phyloP scores from a whole-genome alignment of 1,140 invertebrate species.

The Drosophila pandora region DNA sequence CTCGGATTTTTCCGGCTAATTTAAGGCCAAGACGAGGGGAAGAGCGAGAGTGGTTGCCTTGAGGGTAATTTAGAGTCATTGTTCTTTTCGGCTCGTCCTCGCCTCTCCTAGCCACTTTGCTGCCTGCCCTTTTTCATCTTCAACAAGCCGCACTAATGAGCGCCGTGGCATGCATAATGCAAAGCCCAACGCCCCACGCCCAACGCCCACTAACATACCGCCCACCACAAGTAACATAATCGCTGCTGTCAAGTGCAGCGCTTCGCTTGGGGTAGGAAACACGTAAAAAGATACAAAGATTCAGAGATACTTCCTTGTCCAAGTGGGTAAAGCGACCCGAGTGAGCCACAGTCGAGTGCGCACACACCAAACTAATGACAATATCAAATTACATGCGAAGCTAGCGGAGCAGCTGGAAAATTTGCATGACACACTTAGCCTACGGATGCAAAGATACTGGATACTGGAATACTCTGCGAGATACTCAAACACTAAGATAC shows the following conservation, averaged over 20 bases:
- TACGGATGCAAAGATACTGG: slow-evolving; percentile 8
- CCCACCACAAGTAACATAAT: slow-evolving; percentile 71
- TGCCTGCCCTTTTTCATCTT: slow-evolving; percentile 15
- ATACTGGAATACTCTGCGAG: neutral
- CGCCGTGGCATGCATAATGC: slow-evolving; percentile 77
- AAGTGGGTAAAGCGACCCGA: slow-evolving; percentile 41
- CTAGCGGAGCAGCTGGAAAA: slow-evolving; percentile 43
- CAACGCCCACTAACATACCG: neutral
- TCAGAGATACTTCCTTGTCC: slow-evolving; percentile 72
- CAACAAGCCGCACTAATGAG: slow-evolving; percentile 76
- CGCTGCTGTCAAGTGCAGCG: slow-evolving; percentile 75
- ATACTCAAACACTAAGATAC: neutral
- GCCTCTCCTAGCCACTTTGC: slow-evolving; percentile 20
- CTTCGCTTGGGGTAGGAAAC: slow-evolving; percentile 52
- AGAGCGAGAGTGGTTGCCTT: slow-evolving; percentile 3
- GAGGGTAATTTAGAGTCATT: slow-evolving; percentile 68
- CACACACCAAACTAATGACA: slow-evolving; percentile 75
- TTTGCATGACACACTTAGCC: slow-evolving; percentile 76
- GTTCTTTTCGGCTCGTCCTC: slow-evolving; percentile 69
- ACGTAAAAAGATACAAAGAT: slow-evolving; percentile 53
- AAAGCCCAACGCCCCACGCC: slow-evolving; percentile 20
- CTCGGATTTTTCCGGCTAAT: slow-evolving; percentile 61
- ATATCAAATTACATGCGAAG: slow-evolving; percentile 69
- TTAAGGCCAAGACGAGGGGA: slow-evolving; percentile 25
- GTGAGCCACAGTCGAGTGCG: slow-evolving; percentile 69